phyloP scores from a whole-genome alignment of 2,797 vertebrate species.

The Momotus momota region DNA sequence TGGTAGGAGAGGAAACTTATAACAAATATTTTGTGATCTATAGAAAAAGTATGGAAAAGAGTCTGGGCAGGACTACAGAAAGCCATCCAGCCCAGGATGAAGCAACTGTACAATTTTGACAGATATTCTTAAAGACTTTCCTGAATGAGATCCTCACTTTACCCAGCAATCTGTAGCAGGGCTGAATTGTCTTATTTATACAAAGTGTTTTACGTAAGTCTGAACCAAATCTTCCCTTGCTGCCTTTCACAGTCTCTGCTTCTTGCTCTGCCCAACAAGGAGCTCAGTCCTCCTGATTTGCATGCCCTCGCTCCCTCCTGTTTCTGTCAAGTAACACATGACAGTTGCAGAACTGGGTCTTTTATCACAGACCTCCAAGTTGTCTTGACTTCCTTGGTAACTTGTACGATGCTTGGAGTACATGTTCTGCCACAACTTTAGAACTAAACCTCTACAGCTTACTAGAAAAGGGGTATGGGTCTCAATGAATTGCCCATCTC shows the following conservation, averaged over 20 bases:
- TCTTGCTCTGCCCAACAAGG: background rate
- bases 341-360: background rate
- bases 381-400: background rate
- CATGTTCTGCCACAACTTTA: background rate
- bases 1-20: background rate
- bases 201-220: background rate
- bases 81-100: background rate
- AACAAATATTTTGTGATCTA: background rate
- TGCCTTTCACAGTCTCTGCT: background rate
- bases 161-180: background rate
- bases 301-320: background rate
- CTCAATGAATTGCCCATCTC: background rate
- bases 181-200: background rate
- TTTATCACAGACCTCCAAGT: background rate
- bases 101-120: background rate
- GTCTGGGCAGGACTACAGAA: background rate
- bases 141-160: background rate
- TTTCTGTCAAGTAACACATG: background rate
- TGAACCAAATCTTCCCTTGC: background rate
- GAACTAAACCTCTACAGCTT: background rate
- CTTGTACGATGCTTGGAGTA: background rate
- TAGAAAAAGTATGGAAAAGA: background rate
- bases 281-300: rapidly evolving
- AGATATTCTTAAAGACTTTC: background rate
- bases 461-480: background rate